Base-by-base conservation (phyloP, 2,888 invertebrate species). In the Sesamia inferens region DNA sequence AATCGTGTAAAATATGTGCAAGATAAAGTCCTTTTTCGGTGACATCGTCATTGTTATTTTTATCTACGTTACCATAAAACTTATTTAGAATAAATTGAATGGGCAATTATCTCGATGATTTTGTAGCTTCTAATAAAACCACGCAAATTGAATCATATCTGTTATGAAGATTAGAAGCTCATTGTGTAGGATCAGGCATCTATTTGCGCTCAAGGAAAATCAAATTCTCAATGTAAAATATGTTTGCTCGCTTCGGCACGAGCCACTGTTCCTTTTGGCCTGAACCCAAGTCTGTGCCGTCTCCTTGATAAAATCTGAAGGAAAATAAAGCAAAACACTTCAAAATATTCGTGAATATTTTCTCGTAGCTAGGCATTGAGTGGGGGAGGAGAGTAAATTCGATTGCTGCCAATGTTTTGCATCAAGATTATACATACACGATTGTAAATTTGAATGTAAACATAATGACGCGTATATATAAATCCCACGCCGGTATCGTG, bases 191-290 rank as follows among this genome's bases (percentile, higher is more conserved):
- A 82, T 85, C 78, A 79, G 68, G 63, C 51, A 73, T 83, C 72
- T 89, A 86, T 89, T 87, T 86, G 72, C 58, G 85, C 81, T 81
- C 86, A 83, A 87, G 78, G 85, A 88, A 88, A 86, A 88, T 82
- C 72, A 77, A 79, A 84, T 83, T 76, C 81, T 77, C 85, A 74
- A 79, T 84, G 70, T 76, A 71, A 82, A 76, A 81, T 84, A 84
- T 79, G 70, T 83, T 87, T 79, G 76, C 76, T 82, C 71, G 79
- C 79, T 72, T 87, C 87, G 72, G 79, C 78, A 77, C 80, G 85
- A 87, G 83, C 81, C 79, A 74, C 76, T 90, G 87, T 90, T 92
- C 89, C 88, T 89, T 88, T 94, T 95, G 95, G 94, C 93, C 76
- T 71, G 61, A 65, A 76, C 87, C 95, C 94, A 95, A 95, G 88